Evolutionary conservation across 2,113 vertebrate species (phyloP), one percentile per base, ranked within the genome.

Genomic region (Martes martes): DNA sequence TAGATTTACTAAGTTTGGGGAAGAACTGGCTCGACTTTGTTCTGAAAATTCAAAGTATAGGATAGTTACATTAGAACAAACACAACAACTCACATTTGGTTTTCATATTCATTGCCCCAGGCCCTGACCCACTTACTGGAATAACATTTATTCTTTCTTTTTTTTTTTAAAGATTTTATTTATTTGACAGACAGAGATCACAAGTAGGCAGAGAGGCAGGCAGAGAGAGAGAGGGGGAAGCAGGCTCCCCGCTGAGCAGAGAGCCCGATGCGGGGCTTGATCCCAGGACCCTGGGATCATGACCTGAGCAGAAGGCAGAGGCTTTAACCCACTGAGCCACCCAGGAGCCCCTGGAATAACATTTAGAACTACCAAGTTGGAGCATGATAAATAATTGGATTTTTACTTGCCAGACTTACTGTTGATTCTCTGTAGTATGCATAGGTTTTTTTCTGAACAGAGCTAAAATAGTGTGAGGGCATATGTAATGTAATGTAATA

Each of bases 1-100:
- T 63, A 33, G 5, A 65, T 78, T 71, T 63, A 26, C 59, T 31
- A 85, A 85, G 33, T 61, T 69, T 71, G 23, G 28, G 86, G 42
- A 63, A 39, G 71, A 39, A 36, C 42, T 82, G 78, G 26, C 33
- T 52, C 45, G 33, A 18, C 33, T 4, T 65, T 45, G 6, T 78
- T 84, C 80, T 83, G 16, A 84, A 91, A 73, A 91, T 50, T 33
- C 18, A 89, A 89, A 82, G 18, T 69, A 57, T 67, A 31, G 13
- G 24, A 69, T 14, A 23, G 24, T 69, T 55, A 85, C 16, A 10
- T 59, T 63, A 0, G 63, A 78, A 52, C 26, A 36, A n/a, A 76
- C 71, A 42, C 11, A 74, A 13, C 23, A 19, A 39, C 73, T 84
- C 39, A 78, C 36, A 45, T 85, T 59, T 78, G 47, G 9, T 90